These are phyloP conservation scores for Ophioderma brevispina DNA, from an alignment of 35 echinoderm and acorn worm genomes.

Conservation along the genomic window DNA sequence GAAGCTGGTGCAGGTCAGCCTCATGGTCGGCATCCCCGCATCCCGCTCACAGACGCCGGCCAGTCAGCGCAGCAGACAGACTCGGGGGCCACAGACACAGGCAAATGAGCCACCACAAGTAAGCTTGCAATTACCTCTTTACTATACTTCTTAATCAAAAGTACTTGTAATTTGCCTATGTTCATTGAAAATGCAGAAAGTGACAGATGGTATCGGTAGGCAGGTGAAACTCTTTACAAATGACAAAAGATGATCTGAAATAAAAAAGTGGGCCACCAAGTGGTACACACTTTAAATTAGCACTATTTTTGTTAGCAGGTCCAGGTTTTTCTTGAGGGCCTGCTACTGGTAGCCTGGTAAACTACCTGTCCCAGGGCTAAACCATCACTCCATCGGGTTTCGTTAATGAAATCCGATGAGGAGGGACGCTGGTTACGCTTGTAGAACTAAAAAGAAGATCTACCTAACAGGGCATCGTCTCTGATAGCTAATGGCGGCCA, in stretches of 20 bases:
- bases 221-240: background rate
- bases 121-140: background rate
- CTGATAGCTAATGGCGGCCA: too few species aligned
- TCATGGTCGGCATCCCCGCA: slow-evolving; percentile 38
- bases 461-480: too few species aligned
- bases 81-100: background rate
- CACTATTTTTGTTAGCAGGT: too few species aligned
- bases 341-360: too few species aligned
- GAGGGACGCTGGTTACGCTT: too few species aligned
- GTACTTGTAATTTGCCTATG: background rate
- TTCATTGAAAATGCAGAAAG: background rate
- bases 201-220: background rate
- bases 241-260: background rate
- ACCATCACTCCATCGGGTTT: too few species aligned
- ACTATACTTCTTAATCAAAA: background rate
- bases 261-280: background rate
- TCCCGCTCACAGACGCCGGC: slow-evolving; percentile 52
- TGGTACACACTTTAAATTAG: background rate
- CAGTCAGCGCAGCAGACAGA: background rate
- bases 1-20: background rate
- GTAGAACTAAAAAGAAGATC: too few species aligned
- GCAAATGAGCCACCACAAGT: slow-evolving; percentile 38
- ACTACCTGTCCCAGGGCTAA: too few species aligned
- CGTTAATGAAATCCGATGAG: too few species aligned
- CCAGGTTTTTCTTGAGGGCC: too few species aligned